phyloP scores from a whole-genome alignment of 1,140 invertebrate genomes.

The Oncopodura yosiiana region DNA sequence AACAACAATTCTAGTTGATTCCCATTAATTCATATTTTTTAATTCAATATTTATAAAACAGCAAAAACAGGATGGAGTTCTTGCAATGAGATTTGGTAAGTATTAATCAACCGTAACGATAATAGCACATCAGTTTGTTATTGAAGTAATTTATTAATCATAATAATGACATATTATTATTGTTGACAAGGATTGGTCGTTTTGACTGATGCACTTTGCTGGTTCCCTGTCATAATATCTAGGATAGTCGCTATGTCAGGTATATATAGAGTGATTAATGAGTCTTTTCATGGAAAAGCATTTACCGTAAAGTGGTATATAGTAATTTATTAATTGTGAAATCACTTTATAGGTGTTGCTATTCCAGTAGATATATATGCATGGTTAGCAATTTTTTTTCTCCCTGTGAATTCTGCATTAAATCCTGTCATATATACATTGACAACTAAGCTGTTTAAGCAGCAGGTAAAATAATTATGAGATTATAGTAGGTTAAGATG shows the following conservation, averaged over 20 bases:
- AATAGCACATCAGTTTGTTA: too few species aligned
- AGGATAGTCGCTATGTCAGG: slow-evolving; percentile 51
- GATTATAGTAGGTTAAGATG: too few species aligned
- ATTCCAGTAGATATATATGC: slow-evolving; percentile 49
- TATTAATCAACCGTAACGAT: slow-evolving; percentile 18
- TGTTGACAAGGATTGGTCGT: slow-evolving; percentile 45
- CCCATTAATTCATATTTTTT: too few species aligned
- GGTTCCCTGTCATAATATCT: slow-evolving; percentile 52
- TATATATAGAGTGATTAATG: slow-evolving; percentile 31
- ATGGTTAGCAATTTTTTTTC: slow-evolving; percentile 56
- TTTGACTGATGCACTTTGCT: slow-evolving; percentile 53
- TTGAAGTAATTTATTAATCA: not conserved
- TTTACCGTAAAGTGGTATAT: not conserved
- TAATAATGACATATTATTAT: too few species aligned
- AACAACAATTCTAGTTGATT: too few species aligned
- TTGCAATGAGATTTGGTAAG: slow-evolving; percentile 49
- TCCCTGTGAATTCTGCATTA: slow-evolving; percentile 59
- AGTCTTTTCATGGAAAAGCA: not conserved
- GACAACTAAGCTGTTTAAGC: slow-evolving; percentile 50
- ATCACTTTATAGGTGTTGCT: slow-evolving; percentile 39
- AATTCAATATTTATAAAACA: too few species aligned
- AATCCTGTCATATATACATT: slow-evolving; percentile 62
- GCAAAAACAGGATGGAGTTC: slow-evolving; percentile 45
- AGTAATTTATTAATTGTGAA: not conserved
- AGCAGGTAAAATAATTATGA: slow-evolving; percentile 39